These are phyloP conservation scores for Amphiura filiformis DNA, from an alignment of 35 echinoderm and acorn worm species.

Conservation along the genomic window DNA sequence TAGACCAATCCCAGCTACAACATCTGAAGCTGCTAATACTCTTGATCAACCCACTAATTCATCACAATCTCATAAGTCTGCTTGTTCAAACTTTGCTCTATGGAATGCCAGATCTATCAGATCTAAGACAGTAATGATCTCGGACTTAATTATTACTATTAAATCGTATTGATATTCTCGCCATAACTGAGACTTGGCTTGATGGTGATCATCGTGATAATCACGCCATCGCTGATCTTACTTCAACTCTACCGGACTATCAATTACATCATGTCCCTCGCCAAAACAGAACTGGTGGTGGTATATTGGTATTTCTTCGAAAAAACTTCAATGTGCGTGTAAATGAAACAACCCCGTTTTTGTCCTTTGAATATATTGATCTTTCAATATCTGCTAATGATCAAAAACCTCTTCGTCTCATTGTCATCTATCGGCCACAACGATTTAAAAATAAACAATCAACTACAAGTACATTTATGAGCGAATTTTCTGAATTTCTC, in stretches of 20 bases:
- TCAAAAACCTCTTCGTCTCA: neutral
- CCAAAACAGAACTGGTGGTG: conserved; percentile 34
- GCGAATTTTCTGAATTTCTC: conserved; percentile 25
- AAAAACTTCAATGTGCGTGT: conserved; percentile 28
- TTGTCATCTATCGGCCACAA: conserved; percentile 2
- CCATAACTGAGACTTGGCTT: conserved; percentile 74
- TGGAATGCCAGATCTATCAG: conserved; percentile 80
- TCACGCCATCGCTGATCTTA: conserved; percentile 57
- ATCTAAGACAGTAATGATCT: conserved; percentile 43
- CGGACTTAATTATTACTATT: conserved; percentile 37
- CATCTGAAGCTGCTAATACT: too few species aligned
- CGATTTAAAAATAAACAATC: neutral
- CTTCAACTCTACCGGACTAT: conserved; percentile 35
- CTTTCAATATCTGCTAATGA: neutral
- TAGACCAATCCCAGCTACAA: too few species aligned
- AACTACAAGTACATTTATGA: neutral
- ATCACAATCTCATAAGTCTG: too few species aligned
- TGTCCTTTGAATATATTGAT: too few species aligned
- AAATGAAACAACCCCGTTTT: neutral
- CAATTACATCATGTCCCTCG: conserved; percentile 40
- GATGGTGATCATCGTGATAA: conserved; percentile 53
- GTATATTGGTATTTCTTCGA: conserved; percentile 33
- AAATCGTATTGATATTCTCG: conserved; percentile 52
- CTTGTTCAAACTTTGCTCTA: conserved; percentile 40
- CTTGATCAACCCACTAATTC: too few species aligned